phyloP scores from a whole-genome alignment of 1,140 invertebrate genomes.

The Brachionus koreanus region DNA sequence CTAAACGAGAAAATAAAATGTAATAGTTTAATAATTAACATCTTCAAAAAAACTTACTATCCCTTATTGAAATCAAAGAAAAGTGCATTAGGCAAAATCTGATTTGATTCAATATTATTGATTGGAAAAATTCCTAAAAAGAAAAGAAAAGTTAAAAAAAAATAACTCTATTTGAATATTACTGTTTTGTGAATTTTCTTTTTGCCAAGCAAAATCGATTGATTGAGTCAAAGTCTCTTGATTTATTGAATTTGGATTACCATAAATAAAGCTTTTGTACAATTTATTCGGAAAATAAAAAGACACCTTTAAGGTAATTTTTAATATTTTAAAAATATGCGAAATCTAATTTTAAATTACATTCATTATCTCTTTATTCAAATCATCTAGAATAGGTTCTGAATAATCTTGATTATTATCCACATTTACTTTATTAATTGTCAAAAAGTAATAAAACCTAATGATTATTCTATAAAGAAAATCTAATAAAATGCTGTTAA shows the following conservation, averaged over 20 bases:
- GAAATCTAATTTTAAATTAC: background rate
- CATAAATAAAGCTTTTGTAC: background rate
- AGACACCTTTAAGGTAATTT: background rate
- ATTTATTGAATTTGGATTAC: background rate
- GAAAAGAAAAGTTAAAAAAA: background rate
- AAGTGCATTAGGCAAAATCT: background rate
- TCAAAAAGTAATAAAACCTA: background rate
- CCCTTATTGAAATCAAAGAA: slow-evolving; percentile 8
- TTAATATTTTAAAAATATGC: background rate
- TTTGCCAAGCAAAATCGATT: slow-evolving; percentile 23
- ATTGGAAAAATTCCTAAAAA: background rate
- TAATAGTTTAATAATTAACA: background rate
- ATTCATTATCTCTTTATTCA: background rate
- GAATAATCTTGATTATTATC: background rate
- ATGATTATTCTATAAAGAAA: background rate
- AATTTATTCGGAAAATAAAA: slow-evolving; percentile 36
- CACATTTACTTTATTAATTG: background rate
- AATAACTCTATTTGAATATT: background rate
- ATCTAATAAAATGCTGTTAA: background rate
- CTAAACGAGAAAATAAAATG: background rate
- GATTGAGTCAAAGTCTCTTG: background rate
- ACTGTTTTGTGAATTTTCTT: background rate
- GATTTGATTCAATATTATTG: background rate
- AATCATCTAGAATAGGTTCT: background rate
- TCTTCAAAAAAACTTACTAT: slow-evolving; percentile 4